phyloP scores from a whole-genome alignment of 2,113 vertebrate species.

The Thalassarche chlororhynchos region DNA sequence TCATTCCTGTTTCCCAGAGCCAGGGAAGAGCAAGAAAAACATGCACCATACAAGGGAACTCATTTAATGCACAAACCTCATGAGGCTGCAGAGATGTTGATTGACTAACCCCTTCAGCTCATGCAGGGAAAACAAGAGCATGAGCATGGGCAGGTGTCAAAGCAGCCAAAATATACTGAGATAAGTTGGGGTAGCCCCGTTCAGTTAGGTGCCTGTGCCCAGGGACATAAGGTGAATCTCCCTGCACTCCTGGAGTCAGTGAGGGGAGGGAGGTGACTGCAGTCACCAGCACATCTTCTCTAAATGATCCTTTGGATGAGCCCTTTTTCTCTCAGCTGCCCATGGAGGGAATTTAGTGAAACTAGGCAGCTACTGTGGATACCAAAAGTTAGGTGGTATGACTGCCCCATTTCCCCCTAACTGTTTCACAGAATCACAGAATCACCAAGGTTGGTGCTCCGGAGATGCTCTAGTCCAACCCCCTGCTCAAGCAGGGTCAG shows the following conservation, averaged over 20 bases:
- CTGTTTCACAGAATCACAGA: background rate
- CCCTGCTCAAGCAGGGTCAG: background rate
- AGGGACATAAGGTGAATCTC: background rate
- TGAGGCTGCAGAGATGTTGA: background rate
- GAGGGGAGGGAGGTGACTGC: background rate
- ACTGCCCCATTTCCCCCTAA: background rate
- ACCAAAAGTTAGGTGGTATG: background rate
- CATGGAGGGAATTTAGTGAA: background rate
- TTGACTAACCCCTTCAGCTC: background rate
- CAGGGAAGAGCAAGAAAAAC: conserved; percentile 7
- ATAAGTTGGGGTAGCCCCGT: background rate
- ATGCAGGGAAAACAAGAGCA: background rate
- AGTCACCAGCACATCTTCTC: background rate
- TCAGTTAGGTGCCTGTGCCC: background rate
- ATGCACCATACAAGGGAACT: background rate
- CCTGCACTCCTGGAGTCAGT: background rate
- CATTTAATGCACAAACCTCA: background rate
- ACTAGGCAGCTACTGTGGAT: background rate
- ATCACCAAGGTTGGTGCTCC: background rate
- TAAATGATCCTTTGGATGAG: background rate
- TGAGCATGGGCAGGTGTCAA: background rate
- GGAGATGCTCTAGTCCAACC: background rate
- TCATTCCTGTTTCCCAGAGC: background rate
- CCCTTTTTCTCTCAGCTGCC: background rate
- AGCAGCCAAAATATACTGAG: background rate